Conservation (phyloP, 2,888 invertebrate species). For the Tetragonisca angustula region DNA sequence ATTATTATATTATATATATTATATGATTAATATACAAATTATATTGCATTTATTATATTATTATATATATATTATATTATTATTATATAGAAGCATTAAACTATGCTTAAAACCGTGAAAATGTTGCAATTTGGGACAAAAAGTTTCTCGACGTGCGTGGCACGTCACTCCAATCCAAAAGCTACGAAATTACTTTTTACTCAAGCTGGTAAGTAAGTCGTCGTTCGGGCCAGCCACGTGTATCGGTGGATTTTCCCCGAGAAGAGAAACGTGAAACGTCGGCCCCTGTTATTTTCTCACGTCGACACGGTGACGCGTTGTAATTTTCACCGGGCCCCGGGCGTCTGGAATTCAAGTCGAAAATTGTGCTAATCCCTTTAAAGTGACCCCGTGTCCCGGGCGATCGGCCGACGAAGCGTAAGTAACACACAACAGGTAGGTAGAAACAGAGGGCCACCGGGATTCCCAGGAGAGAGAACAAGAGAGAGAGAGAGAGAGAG, state of each 20-base stretch:
- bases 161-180: too few species aligned
- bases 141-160: too few species aligned
- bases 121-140: too few species aligned
- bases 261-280: constrained; percentile 18
- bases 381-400: constrained; percentile 70
- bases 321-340: constrained; percentile 57
- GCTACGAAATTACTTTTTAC: too few species aligned
- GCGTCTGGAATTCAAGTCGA: constrained; percentile 51
- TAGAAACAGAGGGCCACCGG: constrained; percentile 54
- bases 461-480: constrained; percentile 39
- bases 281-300: constrained; percentile 74
- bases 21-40: too few species aligned
- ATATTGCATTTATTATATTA: too few species aligned
- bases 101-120: too few species aligned
- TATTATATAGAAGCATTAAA: too few species aligned
- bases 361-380: constrained; percentile 78
- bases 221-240: neutral
- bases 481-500: constrained; percentile 40
- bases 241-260: constrained; percentile 29
- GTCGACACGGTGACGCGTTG: constrained; percentile 68
- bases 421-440: constrained; percentile 77
- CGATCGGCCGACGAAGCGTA: constrained; percentile 69
- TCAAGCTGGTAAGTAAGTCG: constrained; percentile 11
- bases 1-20: too few species aligned
- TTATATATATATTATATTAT: too few species aligned